Conservation (phyloP, 2,113 vertebrate genomes). For the Hypanus sabinus region DNA sequence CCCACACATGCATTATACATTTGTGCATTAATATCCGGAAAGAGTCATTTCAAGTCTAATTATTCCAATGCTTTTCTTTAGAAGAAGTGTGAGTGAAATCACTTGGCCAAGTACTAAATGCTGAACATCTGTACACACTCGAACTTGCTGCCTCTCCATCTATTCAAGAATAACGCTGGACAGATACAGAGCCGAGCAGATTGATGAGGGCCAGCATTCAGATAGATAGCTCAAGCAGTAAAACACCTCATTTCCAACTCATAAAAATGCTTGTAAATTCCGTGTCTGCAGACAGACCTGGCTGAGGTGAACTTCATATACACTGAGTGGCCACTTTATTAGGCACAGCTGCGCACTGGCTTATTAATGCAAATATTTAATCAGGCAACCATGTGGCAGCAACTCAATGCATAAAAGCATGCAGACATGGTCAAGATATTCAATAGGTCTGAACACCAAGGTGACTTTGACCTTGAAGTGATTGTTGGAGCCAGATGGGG, state of each 20-base stretch:
- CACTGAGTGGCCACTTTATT: too few relatives aligned
- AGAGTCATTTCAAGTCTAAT: not conserved
- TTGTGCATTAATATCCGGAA: too few relatives aligned
- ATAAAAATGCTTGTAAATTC: not conserved
- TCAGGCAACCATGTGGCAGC: too few relatives aligned
- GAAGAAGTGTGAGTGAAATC: not conserved
- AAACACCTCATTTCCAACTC: conserved; percentile 26
- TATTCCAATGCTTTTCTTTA: not conserved
- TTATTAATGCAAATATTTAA: too few relatives aligned
- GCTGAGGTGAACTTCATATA: not conserved
- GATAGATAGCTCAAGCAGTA: not conserved
- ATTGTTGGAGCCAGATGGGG: too few relatives aligned
- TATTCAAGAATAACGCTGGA: not conserved
- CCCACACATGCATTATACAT: not conserved
- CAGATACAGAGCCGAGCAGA: not conserved
- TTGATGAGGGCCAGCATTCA: conserved; percentile 8
- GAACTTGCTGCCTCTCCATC: not conserved
- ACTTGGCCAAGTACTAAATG: not conserved
- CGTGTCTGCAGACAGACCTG: not conserved
- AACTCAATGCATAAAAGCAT: too few relatives aligned
- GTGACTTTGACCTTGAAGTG: too few relatives aligned
- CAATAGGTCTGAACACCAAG: too few relatives aligned
- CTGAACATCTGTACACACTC: not conserved
- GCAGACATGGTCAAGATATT: too few relatives aligned
- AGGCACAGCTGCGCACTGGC: too few relatives aligned